phyloP scores from a whole-genome alignment of 2,888 invertebrate species.

The Tromatobia lineatoria region DNA sequence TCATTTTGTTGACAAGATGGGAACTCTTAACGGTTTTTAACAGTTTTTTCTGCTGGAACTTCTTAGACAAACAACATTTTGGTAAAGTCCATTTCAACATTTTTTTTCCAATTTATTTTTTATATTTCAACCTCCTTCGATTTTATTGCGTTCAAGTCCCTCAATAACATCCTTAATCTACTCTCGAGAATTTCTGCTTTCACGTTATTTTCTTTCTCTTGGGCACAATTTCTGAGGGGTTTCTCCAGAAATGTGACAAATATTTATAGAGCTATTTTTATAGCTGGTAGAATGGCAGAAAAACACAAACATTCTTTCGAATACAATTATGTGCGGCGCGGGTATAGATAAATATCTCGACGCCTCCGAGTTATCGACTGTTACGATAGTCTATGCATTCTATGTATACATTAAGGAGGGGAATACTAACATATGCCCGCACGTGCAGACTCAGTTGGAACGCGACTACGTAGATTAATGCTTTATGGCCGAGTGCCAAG shows the following conservation, averaged over 20 bases:
- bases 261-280: neutral
- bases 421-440: neutral
- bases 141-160: too few species aligned
- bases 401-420: constrained; percentile 8
- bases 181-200: neutral
- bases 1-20: too few species aligned
- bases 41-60: neutral
- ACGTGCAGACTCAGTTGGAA: constrained; percentile 68
- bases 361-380: neutral
- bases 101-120: too few species aligned
- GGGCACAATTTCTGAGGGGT: neutral
- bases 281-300: neutral
- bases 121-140: too few species aligned
- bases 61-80: neutral
- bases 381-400: constrained; percentile 13
- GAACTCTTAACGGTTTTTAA: too few species aligned
- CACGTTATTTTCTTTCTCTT: neutral
- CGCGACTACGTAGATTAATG: constrained; percentile 77
- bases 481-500: constrained; percentile 80
- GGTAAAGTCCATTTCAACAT: neutral
- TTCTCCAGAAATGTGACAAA: neutral
- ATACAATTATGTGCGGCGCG: neutral
- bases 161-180: too few species aligned
- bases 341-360: neutral
- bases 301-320: neutral